Base-by-base conservation (phyloP, 2,888 invertebrate genomes). In the Limnephilus rhombicus region DNA sequence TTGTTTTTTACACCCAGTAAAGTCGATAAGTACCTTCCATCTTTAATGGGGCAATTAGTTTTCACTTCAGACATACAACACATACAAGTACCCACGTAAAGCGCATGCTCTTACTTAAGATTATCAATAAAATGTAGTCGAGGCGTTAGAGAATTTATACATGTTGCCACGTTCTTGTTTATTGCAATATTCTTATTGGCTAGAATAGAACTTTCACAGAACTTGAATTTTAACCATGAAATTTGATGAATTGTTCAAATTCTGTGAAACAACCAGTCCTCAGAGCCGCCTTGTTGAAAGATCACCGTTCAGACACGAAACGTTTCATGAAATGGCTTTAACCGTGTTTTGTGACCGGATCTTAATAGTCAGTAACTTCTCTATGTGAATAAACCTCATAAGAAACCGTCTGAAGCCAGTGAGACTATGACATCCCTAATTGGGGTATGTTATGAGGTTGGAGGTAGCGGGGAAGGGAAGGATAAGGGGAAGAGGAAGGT, bases 51-150 rank as follows among this genome's bases (percentile, higher is more conserved):
- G 82, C 34, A 82, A 82, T 82, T 34, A 82, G 82, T 31, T 82
- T 83, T 83, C 37, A 83, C 83, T 83, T 83, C 37, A 34, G n/a
- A 83, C 37, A 37, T 41, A 83, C 31, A 34, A 83, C 34, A 82
- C 29, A 31, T 82, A 24, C 18, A 5, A 68, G 9, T 68, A n/a
- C 68, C 68, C 9, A 68, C n/a, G 0, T 68, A 68, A 24, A 68
- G 68, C 68, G 68, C 24, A 24, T 68, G 68, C 24, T 68, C 68
- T 68, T 68, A 24, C 9, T 68, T 68, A 68, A 68, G 24, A 68
- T n/a, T 68, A 24, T 68, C 24, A n/a, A 68, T 68, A 24, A 68
- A 68, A 68, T 24, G 68, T 68, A 68, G 24, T 9, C 68, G 24
- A 68, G 68, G 68, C 68, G 68, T 68, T 68, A 68, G 24, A 24